Evolutionary conservation across 1,140 invertebrate genomes (phyloP), one percentile per base, ranked within the genome.

Genomic region (Brachionus angularis): DNA sequence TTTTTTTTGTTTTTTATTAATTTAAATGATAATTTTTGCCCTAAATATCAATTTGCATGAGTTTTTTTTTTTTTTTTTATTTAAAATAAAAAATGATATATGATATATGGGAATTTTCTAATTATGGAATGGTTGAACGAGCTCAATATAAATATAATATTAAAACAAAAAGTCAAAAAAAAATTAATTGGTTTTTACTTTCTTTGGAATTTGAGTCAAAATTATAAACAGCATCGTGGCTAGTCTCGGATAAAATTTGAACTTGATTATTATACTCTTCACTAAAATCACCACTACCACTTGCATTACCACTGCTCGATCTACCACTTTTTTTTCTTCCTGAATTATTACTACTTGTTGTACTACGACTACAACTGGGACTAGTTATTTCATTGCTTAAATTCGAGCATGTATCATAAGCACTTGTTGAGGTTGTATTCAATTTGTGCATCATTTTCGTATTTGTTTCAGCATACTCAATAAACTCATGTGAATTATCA

Each of bases 361-460:
- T 16, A 10, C 10, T 16, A 10, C 39, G 39, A 42, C 39, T 10
- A 16, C 39, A 10, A 42, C 10, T 10, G 10, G 39, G 39, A 64
- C 23, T 27, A 52, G 8, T 52, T n/a, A 16, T 25, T 27, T 50
- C 53, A 39, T 67, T 46, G 29, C 62, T 67, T 5, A 67, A 50
- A 67, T 67, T 47, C 10, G 62, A 67, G 10, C 62, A 67, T 1
- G 62, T 67, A 29, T 67, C 62, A 25, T 67, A 67, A 16, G 62
- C 62, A 67, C 62, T 67, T 25, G 62, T 67, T n/a, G 18, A 39
- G 8, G 62, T 67, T n/a, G 18, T 50, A 46, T 67, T 47, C 39
- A 50, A 31, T 49, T 47, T 67, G 23, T 8, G 1, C 16, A 27
- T 18, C 8, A 12, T 33, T 23, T 67, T 50, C n/a, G 14, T 10